phyloP scores from a whole-genome alignment of 2,113 vertebrate species.

The Heloderma charlesbogerti region DNA sequence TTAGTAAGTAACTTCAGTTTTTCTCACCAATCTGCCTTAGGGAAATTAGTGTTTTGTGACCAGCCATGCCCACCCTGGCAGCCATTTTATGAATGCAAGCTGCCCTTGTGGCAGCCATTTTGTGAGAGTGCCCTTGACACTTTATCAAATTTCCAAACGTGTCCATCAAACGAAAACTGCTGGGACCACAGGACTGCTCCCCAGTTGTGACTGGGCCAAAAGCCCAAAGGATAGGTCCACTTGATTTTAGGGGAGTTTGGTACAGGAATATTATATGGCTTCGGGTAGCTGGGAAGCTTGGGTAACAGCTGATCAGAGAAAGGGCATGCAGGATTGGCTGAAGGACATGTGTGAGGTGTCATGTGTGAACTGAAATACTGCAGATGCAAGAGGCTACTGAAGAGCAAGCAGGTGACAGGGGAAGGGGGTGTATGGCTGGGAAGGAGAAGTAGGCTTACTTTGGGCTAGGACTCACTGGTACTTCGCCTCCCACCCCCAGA shows the following conservation, averaged over 20 bases:
- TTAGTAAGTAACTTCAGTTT: too few relatives aligned
- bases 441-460: not conserved
- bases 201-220: not conserved
- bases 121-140: too few relatives aligned
- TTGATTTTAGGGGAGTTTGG: too few relatives aligned
- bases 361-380: not conserved
- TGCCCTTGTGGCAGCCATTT: too few relatives aligned
- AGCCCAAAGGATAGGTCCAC: not conserved
- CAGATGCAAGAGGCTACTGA: not conserved
- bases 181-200: not conserved
- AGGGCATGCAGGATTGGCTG: not conserved
- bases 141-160: too few relatives aligned
- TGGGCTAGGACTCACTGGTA: not conserved
- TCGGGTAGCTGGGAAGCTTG: too few relatives aligned
- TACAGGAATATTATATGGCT: not conserved
- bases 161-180: too few relatives aligned
- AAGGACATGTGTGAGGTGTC: not conserved
- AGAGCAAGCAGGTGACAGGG: not conserved
- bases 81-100: too few relatives aligned
- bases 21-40: too few relatives aligned
- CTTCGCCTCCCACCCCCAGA: not conserved
- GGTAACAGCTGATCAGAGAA: not conserved
- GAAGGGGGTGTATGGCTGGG: not conserved
- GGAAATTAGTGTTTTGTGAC: too few relatives aligned
- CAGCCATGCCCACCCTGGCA: too few relatives aligned